A percentile compares a stretch with the other conserved stretches of the same genome.
Conservation (phyloP, 2,797 vertebrate genomes). For the Neoniphon sammara region DNA sequence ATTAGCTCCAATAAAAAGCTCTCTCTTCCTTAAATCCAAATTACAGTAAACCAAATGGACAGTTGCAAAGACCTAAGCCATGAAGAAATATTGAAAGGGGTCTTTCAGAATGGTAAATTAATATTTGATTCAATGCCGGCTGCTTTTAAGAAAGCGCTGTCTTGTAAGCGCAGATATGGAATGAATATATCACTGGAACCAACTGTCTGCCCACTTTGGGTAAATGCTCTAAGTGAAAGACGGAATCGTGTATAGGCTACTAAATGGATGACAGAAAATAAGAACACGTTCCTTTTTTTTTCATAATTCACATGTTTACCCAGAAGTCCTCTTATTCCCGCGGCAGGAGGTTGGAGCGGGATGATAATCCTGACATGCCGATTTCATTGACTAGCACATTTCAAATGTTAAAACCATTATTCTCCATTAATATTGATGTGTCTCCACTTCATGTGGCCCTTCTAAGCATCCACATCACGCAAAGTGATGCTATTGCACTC, state of each 20-base stretch:
- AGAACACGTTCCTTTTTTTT: slow-evolving; percentile 33
- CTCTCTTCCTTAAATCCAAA: slow-evolving; percentile 20
- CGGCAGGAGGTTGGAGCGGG: slow-evolving; percentile 1
- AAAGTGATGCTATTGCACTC: background rate
- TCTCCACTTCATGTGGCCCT: slow-evolving; percentile 9
- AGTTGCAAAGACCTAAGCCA: slow-evolving; percentile 6
- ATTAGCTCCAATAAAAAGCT: slow-evolving; percentile 20
- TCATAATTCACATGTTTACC: slow-evolving; percentile 39
- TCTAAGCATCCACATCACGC: slow-evolving; percentile 25
- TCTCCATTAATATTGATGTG: slow-evolving; percentile 36
- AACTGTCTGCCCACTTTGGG: slow-evolving; percentile 50
- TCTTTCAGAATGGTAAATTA: slow-evolving; percentile 39
- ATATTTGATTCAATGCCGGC: slow-evolving; percentile 65
- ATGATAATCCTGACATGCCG: slow-evolving; percentile 32
- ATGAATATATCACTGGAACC: slow-evolving; percentile 45
- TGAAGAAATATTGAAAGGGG: slow-evolving; percentile 22
- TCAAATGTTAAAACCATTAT: slow-evolving; percentile 39
- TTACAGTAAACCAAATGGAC: slow-evolving; percentile 34
- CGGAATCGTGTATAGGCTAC: slow-evolving; percentile 33
- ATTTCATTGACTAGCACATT: slow-evolving; percentile 20
- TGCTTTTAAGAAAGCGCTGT: slow-evolving; percentile 49
- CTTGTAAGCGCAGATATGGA: slow-evolving; percentile 38
- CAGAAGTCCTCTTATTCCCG: slow-evolving; percentile 9
- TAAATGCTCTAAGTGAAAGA: slow-evolving; percentile 56
- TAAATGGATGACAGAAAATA: slow-evolving; percentile 37